Conservation (phyloP, 2,113 vertebrate genomes). For the Leiothrix lutea region DNA sequence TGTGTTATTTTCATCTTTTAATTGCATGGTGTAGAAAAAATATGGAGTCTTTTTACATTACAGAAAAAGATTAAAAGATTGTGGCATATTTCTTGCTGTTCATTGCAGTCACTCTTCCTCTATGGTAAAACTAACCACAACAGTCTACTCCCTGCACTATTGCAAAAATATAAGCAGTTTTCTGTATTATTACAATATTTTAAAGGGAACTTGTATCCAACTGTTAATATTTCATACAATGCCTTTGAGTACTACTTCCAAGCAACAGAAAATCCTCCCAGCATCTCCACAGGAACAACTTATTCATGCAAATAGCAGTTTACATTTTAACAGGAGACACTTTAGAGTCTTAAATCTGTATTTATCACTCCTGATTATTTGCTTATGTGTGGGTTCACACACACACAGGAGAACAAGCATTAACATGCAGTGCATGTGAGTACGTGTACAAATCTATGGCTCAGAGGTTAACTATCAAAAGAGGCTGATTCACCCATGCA, state of each 20-base stretch:
- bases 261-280: not conserved
- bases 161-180: not conserved
- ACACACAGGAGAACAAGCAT: not conserved
- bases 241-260: not conserved
- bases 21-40: not conserved
- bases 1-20: not conserved
- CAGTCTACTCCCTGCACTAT: not conserved
- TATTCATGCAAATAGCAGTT: not conserved
- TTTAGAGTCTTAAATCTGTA: not conserved
- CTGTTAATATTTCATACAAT: not conserved
- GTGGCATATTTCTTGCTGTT: not conserved
- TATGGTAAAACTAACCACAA: not conserved
- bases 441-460: not conserved
- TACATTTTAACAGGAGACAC: not conserved
- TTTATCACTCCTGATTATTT: not conserved
- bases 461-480: not conserved
- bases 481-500: not conserved
- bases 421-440: not conserved
- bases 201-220: not conserved
- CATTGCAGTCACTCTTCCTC: not conserved
- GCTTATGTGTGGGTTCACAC: not conserved
- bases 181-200: not conserved
- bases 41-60: not conserved
- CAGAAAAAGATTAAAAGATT: not conserved
- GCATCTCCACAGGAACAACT: not conserved